Conservation (phyloP, 1,140 invertebrate species). For the Achatina immaculata region DNA sequence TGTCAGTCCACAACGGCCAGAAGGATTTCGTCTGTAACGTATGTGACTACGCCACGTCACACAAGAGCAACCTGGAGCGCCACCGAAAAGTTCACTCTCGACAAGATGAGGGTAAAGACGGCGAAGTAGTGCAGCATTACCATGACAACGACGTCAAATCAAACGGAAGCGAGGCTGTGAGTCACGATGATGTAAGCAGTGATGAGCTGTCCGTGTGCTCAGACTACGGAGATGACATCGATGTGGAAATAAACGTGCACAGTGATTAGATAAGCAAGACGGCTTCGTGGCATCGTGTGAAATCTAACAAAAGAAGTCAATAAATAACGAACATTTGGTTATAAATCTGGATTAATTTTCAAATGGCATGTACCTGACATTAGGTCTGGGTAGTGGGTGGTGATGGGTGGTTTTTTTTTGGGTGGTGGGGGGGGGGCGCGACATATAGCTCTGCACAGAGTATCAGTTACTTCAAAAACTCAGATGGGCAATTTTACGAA, state of each 20-base stretch:
- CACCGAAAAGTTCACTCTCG: conserved; percentile 68
- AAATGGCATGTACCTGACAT: too few relatives aligned
- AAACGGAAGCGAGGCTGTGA: conserved; percentile 28
- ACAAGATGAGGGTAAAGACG: conserved; percentile 49
- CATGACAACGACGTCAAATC: conserved; percentile 17
- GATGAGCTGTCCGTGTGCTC: conserved; percentile 51
- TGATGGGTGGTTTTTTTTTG: too few relatives aligned
- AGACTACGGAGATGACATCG: conserved; percentile 43
- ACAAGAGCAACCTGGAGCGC: conserved; percentile 73
- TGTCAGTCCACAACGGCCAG: conserved; percentile 71
- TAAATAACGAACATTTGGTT: not conserved
- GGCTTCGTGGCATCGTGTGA: not conserved
- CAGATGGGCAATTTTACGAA: too few relatives aligned
- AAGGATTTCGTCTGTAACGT: conserved; percentile 71
- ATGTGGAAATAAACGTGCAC: conserved; percentile 52
- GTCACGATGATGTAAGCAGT: conserved; percentile 36
- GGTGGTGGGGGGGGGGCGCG: too few relatives aligned
- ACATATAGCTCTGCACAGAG: too few relatives aligned
- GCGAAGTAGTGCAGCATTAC: conserved; percentile 28
- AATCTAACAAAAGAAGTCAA: not conserved
- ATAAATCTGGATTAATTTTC: too few relatives aligned
- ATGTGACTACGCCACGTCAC: conserved; percentile 73
- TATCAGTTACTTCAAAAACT: too few relatives aligned
- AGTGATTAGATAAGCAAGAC: conserved; percentile 34
- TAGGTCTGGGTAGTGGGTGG: too few relatives aligned